These are phyloP conservation scores for Neosilurus mollespiculum DNA, from an alignment of 2,797 vertebrate species.

Conservation along the genomic window DNA sequence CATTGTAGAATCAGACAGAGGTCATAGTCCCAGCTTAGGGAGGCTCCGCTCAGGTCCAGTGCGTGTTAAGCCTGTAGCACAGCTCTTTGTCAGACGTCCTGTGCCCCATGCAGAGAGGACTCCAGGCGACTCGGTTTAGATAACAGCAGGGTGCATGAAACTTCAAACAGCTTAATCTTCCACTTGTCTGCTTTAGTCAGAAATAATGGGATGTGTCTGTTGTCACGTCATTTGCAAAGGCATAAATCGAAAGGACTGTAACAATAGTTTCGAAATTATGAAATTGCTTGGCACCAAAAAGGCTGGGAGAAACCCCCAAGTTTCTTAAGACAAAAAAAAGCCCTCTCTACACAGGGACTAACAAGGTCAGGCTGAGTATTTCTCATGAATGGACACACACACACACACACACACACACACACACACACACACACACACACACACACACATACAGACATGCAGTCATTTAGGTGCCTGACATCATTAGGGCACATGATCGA, in stretches of 20 bases:
- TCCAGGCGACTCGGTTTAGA: slow-evolving; percentile 43
- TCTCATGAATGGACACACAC: not conserved
- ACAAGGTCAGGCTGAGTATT: slow-evolving; percentile 33
- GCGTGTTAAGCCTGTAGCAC: slow-evolving; percentile 29
- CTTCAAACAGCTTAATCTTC: slow-evolving; percentile 53
- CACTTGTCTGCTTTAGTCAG: slow-evolving; percentile 56
- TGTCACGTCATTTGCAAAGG: slow-evolving; percentile 58
- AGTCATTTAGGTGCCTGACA: slow-evolving; percentile 39
- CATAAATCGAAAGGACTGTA: slow-evolving; percentile 49
- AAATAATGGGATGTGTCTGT: slow-evolving; percentile 53
- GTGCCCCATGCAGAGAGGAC: slow-evolving; percentile 18
- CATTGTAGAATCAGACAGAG: slow-evolving; percentile 13
- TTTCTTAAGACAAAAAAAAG: slow-evolving; percentile 15
- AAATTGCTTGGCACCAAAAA: slow-evolving; percentile 41
- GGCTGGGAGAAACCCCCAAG: not conserved
- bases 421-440: slow-evolving; percentile 4
- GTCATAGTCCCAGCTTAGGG: not conserved
- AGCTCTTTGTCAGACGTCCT: slow-evolving; percentile 40
- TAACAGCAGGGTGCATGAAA: slow-evolving; percentile 44
- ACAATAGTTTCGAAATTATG: slow-evolving; percentile 50
- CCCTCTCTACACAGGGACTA: slow-evolving; percentile 24
- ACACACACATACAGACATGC: not conserved
- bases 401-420: slow-evolving; percentile 3
- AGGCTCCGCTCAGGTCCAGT: slow-evolving; percentile 30
- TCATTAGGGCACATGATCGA: slow-evolving; percentile 45